These are phyloP conservation scores for Drosophila repletoides DNA, from an alignment of 1,140 invertebrate species.

Conservation along the genomic window DNA sequence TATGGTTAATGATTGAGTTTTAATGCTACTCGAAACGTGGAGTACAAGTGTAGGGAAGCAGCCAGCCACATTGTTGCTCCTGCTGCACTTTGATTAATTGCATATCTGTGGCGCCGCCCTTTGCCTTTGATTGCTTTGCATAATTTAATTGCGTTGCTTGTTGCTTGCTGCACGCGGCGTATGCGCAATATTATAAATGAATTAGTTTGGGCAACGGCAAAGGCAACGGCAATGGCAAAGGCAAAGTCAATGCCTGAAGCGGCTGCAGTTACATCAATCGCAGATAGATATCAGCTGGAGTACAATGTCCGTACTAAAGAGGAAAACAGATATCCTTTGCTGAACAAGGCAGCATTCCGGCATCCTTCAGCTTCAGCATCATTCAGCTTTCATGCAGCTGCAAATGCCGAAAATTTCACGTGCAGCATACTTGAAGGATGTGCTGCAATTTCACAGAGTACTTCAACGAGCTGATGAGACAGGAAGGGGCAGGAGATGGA, in stretches of 20 bases:
- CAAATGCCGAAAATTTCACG: slow-evolving; percentile 33
- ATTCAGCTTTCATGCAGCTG: neutral
- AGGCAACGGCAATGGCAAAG: neutral
- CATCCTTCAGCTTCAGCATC: slow-evolving; percentile 4
- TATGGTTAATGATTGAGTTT: slow-evolving; percentile 73
- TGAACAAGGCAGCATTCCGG: slow-evolving; percentile 10
- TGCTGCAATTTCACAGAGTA: slow-evolving; percentile 7
- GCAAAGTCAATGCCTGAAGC: neutral
- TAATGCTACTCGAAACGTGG: slow-evolving; percentile 57
- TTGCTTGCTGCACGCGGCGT: slow-evolving; percentile 37
- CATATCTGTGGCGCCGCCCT: slow-evolving; percentile 37
- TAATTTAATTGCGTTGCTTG: slow-evolving; percentile 60
- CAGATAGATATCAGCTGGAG: slow-evolving; percentile 1
- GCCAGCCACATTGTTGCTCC: slow-evolving; percentile 24
- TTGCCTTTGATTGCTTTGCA: slow-evolving; percentile 43
- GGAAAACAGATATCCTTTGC: slow-evolving; percentile 31
- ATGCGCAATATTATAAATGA: slow-evolving; percentile 64
- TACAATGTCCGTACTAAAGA: slow-evolving; percentile 24
- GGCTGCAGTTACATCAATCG: slow-evolving; percentile 4
- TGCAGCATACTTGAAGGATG: slow-evolving; percentile 24
- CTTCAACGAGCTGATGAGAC: neutral
- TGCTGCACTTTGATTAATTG: slow-evolving; percentile 74
- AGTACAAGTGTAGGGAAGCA: neutral
- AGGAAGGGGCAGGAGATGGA: neutral
- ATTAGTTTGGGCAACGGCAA: slow-evolving; percentile 29